phyloP scores from a whole-genome alignment of 2,797 vertebrate genomes.

The Brachyalestes nurse region DNA sequence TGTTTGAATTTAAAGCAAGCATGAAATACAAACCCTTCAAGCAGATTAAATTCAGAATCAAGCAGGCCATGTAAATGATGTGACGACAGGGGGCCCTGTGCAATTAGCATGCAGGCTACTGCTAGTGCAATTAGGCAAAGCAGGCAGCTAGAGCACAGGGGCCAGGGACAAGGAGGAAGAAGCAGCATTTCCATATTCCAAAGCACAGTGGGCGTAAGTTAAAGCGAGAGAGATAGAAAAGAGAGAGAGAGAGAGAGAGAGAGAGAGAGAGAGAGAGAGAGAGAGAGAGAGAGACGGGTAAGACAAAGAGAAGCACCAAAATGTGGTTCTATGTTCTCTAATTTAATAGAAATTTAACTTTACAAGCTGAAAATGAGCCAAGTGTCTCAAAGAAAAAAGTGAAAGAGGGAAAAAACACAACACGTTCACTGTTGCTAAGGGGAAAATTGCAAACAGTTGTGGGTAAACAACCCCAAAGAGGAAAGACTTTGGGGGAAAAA shows the following conservation, averaged over 20 bases:
- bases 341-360: slow-evolving; percentile 29
- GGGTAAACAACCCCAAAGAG: slow-evolving; percentile 78
- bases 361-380: slow-evolving; percentile 28
- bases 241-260: neutral
- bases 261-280: slow-evolving; percentile 17
- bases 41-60: slow-evolving; percentile 85
- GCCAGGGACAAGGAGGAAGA: slow-evolving; percentile 73
- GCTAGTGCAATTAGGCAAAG: slow-evolving; percentile 84
- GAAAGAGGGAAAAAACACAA: neutral
- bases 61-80: slow-evolving; percentile 86
- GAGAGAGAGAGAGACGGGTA: slow-evolving; percentile 14
- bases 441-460: slow-evolving; percentile 71
- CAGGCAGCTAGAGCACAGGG: slow-evolving; percentile 77
- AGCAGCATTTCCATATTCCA: slow-evolving; percentile 78
- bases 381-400: slow-evolving; percentile 45
- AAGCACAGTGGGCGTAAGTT: slow-evolving; percentile 63
- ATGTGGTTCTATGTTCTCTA: slow-evolving; percentile 27
- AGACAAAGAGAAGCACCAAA: slow-evolving; percentile 39
- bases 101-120: slow-evolving; percentile 84
- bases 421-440: slow-evolving; percentile 55
- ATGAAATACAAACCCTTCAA: slow-evolving; percentile 86
- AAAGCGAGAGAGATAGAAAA: slow-evolving; percentile 16
- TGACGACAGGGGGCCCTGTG: slow-evolving; percentile 78
- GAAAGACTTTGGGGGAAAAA: slow-evolving; percentile 69
- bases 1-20: slow-evolving; percentile 85